These are phyloP conservation scores for Corythoichthys haematopterus DNA, from an alignment of 2,113 vertebrate genomes.

Conservation along the genomic window DNA sequence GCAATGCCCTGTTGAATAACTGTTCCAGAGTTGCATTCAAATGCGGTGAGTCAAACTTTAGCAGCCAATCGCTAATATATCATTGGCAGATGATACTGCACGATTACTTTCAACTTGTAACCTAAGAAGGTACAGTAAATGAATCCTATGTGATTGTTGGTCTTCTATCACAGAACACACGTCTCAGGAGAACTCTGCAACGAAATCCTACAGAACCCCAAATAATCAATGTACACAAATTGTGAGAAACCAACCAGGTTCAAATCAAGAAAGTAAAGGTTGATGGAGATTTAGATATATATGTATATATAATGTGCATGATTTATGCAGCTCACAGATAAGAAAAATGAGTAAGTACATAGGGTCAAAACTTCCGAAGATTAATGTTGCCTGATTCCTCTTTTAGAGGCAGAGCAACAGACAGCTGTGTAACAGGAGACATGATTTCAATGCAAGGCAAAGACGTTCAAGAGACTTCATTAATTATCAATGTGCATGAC, in stretches of 20 bases:
- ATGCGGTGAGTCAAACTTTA: slow-evolving; percentile 26
- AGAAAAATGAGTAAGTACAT: neutral
- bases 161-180: neutral
- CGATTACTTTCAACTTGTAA: neutral
- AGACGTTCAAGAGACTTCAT: slow-evolving; percentile 6
- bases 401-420: slow-evolving; percentile 38
- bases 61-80: slow-evolving; percentile 3
- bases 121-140: neutral
- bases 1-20: slow-evolving; percentile 49
- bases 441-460: slow-evolving; percentile 36
- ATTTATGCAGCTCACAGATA: neutral
- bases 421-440: slow-evolving; percentile 68
- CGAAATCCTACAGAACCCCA: neutral
- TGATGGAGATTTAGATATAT: too few relatives aligned
- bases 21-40: slow-evolving; percentile 26
- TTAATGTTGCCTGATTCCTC: slow-evolving; percentile 47
- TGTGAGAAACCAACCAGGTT: neutral
- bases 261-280: neutral
- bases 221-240: neutral
- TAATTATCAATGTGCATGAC: neutral
- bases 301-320: neutral
- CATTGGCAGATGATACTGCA: slow-evolving; percentile 1
- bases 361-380: slow-evolving; percentile 19
- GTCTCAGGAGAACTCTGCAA: neutral
- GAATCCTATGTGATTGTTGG: neutral